Base-by-base conservation (phyloP, 2,113 vertebrate species). In the Varanus komodoensis region DNA sequence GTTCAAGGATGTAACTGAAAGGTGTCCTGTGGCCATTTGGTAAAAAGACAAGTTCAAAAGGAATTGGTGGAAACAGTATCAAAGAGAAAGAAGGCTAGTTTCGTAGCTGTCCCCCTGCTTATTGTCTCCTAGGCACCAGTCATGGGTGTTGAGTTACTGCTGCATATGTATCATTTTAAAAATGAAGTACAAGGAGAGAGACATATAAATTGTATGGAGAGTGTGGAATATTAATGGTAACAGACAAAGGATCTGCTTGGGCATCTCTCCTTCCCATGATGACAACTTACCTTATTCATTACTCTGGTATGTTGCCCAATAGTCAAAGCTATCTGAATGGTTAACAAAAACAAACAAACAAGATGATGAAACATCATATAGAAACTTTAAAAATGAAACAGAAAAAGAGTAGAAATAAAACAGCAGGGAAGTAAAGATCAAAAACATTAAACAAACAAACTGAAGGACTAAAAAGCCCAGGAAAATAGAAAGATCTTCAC, bases 1-100 rank as follows among this genome's bases (percentile, higher is more conserved):
- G 38, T 78, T 88, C 44, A 84, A 80, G 79, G 34, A 50, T 78
- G 88, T 34, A 69, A 78, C n/a, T 71, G 50, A 80, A 64, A 57
- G 11, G 34, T 88, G 82, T 88, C 23, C 34, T n/a, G 38, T 44
- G 73, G 86, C 79, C 64, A 79, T 38, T 87, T 74, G 29, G 61
- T 61, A 48, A 68, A 81, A 78, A 57, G 21, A 87, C 12, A 73
- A 54, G 54, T n/a, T 74, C 8, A 86, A 74, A 64, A 48, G 29
- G 25, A 91, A 73, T 7, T 71, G 71, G 73, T 82, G 87, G 44
- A 7, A 38, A 68, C 6, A 29, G 29, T 15, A 82, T 34, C 12
- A 71, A 32, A 88, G 6, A 77, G n/a, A 25, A 67, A 61, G 48
- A 83, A 11, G 15, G 8, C 57, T 68, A 44, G 19, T 54, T 67